Evolutionary conservation across 2,113 vertebrate genomes (phyloP).

Genomic region (Cynocephalus volans): DNA sequence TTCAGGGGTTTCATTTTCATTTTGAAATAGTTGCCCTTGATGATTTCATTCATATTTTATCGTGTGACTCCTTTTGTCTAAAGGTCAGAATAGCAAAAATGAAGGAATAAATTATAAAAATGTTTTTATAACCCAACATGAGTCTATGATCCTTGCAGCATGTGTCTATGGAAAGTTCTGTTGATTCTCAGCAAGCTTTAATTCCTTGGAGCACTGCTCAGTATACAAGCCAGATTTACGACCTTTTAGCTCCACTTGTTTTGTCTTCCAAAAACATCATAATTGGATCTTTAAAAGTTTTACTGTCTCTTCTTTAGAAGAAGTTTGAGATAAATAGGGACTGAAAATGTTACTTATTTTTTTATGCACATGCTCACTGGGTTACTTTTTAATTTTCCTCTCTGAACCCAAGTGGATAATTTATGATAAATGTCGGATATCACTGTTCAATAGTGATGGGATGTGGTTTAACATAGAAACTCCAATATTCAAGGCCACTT

Average conservation of each 20-base stretch:
- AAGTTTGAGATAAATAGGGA: conserved; percentile 34
- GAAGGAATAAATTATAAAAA: neutral
- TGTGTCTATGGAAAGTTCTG: neutral
- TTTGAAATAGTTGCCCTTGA: neutral
- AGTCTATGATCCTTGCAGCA: neutral
- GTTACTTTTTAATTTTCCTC: conserved; percentile 30
- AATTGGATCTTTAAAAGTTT: conserved; percentile 33
- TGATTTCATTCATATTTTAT: conserved; percentile 1
- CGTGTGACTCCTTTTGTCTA: neutral
- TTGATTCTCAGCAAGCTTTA: neutral
- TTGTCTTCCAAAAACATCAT: neutral
- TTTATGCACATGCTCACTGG: neutral
- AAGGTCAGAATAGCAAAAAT: conserved; percentile 55
- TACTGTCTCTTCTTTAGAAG: neutral
- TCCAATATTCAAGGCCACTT: neutral
- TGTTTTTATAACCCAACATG: neutral
- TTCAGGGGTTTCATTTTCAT: conserved; percentile 45
- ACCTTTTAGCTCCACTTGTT: neutral
- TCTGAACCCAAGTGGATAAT: neutral
- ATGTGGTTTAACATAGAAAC: neutral
- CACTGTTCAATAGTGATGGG: neutral
- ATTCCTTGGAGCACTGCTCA: neutral
- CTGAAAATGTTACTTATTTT: neutral
- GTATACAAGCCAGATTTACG: neutral
- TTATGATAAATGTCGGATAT: neutral